Conservation (phyloP, 2,797 vertebrate species). For the Xyrichtys novacula region DNA sequence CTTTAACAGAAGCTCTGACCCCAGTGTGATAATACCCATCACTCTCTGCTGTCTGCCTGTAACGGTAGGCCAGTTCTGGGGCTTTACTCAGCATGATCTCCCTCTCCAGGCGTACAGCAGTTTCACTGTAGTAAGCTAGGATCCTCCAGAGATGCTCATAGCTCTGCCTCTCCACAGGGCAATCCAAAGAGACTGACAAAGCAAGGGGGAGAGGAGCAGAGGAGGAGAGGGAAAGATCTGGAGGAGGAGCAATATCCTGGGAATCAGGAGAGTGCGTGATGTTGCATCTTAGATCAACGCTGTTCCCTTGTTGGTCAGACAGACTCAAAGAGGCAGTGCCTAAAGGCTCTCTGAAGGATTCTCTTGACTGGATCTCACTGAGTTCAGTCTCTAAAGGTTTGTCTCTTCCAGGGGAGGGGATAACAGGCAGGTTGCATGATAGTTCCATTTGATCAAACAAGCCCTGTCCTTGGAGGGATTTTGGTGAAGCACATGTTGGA, state of each 20-base stretch:
- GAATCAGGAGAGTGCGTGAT: constrained; percentile 80
- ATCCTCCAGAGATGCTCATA: constrained; percentile 95
- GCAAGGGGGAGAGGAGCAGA: constrained; percentile 78
- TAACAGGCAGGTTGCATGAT: constrained; percentile 85
- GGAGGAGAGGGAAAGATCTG: constrained; percentile 70
- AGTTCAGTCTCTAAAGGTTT: constrained; percentile 60
- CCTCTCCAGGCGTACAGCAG: constrained; percentile 87
- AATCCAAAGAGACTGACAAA: constrained; percentile 87
- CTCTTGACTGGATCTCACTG: constrained; percentile 68
- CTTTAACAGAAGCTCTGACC: constrained; percentile 86
- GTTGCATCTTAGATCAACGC: constrained; percentile 87
- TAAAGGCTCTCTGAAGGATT: constrained; percentile 76
- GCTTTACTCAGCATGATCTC: constrained; percentile 85
- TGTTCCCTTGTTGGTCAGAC: constrained; percentile 91
- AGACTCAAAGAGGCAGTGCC: constrained; percentile 88
- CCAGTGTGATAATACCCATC: constrained; percentile 93
- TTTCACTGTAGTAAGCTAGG: constrained; percentile 95
- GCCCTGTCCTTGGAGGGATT: constrained; percentile 80
- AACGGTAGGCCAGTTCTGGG: constrained; percentile 85
- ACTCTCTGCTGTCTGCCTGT: constrained; percentile 87
- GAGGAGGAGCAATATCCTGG: constrained; percentile 73
- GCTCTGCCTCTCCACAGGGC: constrained; percentile 86
- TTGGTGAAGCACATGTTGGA: constrained; percentile 85
- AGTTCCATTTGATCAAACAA: constrained; percentile 84
- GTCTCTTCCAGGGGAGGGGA: constrained; percentile 81